Evolutionary conservation across 2,797 vertebrate species (phyloP).

Genomic region (Cyclopterus lumpus): DNA sequence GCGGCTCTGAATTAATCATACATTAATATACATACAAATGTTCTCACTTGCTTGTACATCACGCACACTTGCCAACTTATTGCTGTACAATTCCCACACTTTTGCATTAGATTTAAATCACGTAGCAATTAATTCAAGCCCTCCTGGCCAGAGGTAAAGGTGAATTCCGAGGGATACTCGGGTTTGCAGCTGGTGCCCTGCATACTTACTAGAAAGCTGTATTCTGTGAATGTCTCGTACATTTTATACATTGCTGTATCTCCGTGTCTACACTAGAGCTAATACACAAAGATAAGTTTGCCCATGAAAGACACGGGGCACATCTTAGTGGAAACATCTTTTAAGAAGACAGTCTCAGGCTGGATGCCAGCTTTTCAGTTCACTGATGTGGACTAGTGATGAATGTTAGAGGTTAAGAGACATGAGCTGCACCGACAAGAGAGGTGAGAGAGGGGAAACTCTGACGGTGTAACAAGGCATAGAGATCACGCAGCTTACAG

Average conservation of each 20-base stretch:
- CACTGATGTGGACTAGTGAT: constrained; percentile 1
- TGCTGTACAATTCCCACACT: constrained; percentile 20
- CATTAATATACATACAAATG: constrained; percentile 50
- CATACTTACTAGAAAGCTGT: background rate
- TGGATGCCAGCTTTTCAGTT: constrained; percentile 17
- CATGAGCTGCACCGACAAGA: constrained; percentile 7
- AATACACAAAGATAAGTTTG: background rate
- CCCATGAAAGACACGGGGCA: background rate
- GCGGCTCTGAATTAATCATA: background rate
- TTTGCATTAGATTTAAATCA: constrained; percentile 24
- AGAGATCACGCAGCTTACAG: constrained; percentile 45
- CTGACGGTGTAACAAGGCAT: constrained; percentile 23
- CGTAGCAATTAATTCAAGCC: constrained; percentile 4
- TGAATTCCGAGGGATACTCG: background rate
- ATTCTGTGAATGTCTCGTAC: background rate
- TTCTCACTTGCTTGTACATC: constrained; percentile 29
- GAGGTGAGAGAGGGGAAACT: constrained; percentile 32
- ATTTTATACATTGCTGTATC: background rate
- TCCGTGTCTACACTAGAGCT: background rate
- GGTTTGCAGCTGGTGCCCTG: constrained; percentile 30
- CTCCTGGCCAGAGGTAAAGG: constrained; percentile 2
- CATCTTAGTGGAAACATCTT: constrained; percentile 16
- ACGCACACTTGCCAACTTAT: constrained; percentile 7
- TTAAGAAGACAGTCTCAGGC: constrained; percentile 7
- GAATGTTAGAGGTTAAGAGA: constrained; percentile 35